Conservation (phyloP, 2,797 vertebrate species). For the Lacerta agilis region DNA sequence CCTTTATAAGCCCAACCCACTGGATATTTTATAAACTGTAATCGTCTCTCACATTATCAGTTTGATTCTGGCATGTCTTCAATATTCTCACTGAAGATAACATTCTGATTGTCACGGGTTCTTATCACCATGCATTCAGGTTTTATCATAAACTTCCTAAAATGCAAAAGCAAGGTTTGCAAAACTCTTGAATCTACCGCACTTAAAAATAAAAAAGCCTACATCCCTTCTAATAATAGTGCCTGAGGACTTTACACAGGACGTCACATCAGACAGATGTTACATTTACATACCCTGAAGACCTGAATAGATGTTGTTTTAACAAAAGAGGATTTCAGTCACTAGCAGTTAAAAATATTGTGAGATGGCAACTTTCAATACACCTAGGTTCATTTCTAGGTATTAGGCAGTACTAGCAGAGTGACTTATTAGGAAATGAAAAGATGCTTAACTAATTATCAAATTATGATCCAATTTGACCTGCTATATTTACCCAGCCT, state of each 20-base stretch:
- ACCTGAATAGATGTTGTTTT: neutral
- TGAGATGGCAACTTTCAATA: neutral
- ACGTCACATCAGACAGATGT: neutral
- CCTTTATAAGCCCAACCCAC: neutral
- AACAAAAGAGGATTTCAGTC: neutral
- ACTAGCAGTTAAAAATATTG: neutral
- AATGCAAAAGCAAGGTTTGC: slow-evolving; percentile 21
- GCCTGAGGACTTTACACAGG: slow-evolving; percentile 9
- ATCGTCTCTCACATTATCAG: slow-evolving; percentile 32
- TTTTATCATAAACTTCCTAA: slow-evolving; percentile 42
- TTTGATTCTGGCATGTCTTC: slow-evolving; percentile 37
- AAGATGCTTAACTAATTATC: neutral
- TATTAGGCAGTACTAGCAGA: neutral
- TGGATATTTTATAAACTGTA: slow-evolving; percentile 39
- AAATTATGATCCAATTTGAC: slow-evolving; percentile 3
- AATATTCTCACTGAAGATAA: slow-evolving; percentile 43
- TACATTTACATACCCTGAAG: neutral
- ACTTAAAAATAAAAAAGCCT: slow-evolving; percentile 2
- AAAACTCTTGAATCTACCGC: slow-evolving; percentile 33
- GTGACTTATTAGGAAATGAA: neutral
- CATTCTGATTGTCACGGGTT: slow-evolving; percentile 4
- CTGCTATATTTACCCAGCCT: neutral
- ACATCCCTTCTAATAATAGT: neutral
- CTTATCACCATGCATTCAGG: slow-evolving; percentile 23
- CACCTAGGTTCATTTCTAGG: neutral